Evolutionary conservation across 1,140 invertebrate genomes (phyloP).

Genomic region (Pararge aegeria): DNA sequence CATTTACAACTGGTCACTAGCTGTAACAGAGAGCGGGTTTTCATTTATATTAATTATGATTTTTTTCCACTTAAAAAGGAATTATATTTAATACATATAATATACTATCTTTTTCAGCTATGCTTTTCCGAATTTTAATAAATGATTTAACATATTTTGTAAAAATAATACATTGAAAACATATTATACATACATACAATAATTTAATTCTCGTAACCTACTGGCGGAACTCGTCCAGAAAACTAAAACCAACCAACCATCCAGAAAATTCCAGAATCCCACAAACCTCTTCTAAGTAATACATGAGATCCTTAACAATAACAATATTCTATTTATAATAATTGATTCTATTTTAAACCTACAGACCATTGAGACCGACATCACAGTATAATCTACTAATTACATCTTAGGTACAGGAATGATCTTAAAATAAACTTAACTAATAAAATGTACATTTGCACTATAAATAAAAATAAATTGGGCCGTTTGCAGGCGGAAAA

Average conservation of each 20-base stretch:
- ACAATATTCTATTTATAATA: constrained; percentile 76
- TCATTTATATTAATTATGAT: constrained; percentile 2
- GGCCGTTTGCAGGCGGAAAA: constrained; percentile 57
- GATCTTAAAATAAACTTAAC: constrained; percentile 63
- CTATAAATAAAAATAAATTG: constrained; percentile 57
- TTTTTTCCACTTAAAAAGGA: constrained; percentile 25
- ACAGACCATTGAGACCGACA: constrained; percentile 76
- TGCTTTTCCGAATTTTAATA: constrained; percentile 18
- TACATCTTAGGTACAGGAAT: constrained; percentile 78
- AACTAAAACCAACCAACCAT: constrained; percentile 56
- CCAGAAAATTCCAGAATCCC: constrained; percentile 67
- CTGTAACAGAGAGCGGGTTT: constrained; percentile 63
- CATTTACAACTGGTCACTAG: constrained; percentile 59
- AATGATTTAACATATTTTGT: constrained; percentile 20
- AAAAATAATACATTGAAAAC: constrained; percentile 19
- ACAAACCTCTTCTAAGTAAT: constrained; percentile 60
- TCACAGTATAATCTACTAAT: constrained; percentile 76
- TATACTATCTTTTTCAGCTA: constrained; percentile 20
- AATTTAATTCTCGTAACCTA: constrained; percentile 21
- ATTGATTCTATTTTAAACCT: constrained; percentile 73
- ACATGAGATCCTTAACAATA: constrained; percentile 78
- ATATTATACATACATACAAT: constrained; percentile 7
- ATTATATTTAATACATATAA: constrained; percentile 21
- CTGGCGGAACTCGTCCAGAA: constrained; percentile 21
- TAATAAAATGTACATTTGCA: constrained; percentile 70